Evolutionary conservation across 2,888 invertebrate genomes (phyloP).

Genomic region (Ischnura elegans): DNA sequence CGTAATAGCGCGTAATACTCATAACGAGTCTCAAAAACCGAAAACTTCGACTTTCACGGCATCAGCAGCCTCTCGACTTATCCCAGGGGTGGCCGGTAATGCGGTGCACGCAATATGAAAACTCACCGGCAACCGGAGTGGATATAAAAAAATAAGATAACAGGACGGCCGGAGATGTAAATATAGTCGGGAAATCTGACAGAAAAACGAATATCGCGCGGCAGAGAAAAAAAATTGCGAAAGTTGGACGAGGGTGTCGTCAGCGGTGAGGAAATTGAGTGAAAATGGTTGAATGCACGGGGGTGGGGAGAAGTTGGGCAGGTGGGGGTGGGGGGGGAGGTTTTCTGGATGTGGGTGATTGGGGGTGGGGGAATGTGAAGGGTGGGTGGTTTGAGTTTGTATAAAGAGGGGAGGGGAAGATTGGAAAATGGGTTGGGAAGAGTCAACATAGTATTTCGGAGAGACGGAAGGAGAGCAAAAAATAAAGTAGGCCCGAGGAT

Average conservation of each 20-base stretch:
- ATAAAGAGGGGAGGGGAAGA: too few relatives aligned
- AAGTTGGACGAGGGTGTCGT: slow-evolving; percentile 30
- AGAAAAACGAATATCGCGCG: background rate
- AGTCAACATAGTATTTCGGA: background rate
- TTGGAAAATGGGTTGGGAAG: background rate
- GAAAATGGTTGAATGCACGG: slow-evolving; percentile 30
- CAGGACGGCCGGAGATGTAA: background rate
- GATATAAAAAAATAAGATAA: background rate
- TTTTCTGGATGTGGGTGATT: background rate
- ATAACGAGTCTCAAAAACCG: background rate
- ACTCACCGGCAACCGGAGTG: background rate
- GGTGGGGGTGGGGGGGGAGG: background rate
- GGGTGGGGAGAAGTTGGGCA: background rate
- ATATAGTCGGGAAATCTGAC: slow-evolving; percentile 2
- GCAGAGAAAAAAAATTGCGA: background rate
- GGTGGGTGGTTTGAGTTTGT: too few relatives aligned
- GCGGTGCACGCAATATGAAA: background rate
- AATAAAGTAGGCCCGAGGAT: background rate
- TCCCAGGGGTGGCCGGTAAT: background rate
- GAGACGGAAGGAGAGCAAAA: slow-evolving; percentile 5
- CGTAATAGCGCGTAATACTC: background rate
- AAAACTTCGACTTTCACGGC: background rate
- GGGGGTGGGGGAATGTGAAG: background rate
- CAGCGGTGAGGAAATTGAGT: slow-evolving; percentile 35
- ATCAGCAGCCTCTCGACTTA: background rate